Conservation (phyloP, 1,140 invertebrate genomes). For the Drosophila sulfurigaster region DNA sequence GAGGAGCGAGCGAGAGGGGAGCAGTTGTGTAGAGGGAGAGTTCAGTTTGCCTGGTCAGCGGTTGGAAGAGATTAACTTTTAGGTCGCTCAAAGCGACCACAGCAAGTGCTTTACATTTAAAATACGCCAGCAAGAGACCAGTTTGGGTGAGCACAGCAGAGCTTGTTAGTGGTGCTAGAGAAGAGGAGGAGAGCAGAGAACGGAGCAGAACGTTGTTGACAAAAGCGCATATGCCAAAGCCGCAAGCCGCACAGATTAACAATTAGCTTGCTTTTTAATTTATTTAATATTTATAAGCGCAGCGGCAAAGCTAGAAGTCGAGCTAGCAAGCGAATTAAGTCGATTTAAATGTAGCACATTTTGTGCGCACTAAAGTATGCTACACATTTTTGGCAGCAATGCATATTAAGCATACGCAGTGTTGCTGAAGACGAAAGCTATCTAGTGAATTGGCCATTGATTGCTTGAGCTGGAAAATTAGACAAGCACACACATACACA, state of each 20-base stretch:
- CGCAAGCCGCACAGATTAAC: slow-evolving; percentile 77
- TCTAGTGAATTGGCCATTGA: slow-evolving; percentile 8
- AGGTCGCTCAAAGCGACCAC: slow-evolving; percentile 81
- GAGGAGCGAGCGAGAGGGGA: neutral
- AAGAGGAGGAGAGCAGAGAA: slow-evolving; percentile 2
- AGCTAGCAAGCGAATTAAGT: neutral
- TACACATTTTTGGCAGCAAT: slow-evolving; percentile 37
- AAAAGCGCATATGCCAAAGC: slow-evolving; percentile 69
- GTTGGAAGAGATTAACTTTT: slow-evolving; percentile 82
- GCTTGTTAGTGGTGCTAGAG: slow-evolving; percentile 60
- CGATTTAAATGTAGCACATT: neutral
- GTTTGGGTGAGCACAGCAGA: slow-evolving; percentile 21
- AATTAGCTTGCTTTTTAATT: slow-evolving; percentile 79
- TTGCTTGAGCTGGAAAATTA: neutral
- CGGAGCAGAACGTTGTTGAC: slow-evolving; percentile 54
- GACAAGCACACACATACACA: neutral
- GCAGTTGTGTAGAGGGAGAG: slow-evolving; percentile 6
- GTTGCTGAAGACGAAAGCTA: slow-evolving; percentile 5
- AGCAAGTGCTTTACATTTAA: slow-evolving; percentile 82
- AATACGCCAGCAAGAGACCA: slow-evolving; percentile 49
- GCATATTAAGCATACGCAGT: slow-evolving; percentile 56
- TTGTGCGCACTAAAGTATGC: slow-evolving; percentile 38
- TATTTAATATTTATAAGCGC: slow-evolving; percentile 41
- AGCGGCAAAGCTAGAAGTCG: slow-evolving; percentile 4
- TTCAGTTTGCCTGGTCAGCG: slow-evolving; percentile 59